phyloP scores from a whole-genome alignment of 2,113 vertebrate species.

The Boleophthalmus pectinirostris region DNA sequence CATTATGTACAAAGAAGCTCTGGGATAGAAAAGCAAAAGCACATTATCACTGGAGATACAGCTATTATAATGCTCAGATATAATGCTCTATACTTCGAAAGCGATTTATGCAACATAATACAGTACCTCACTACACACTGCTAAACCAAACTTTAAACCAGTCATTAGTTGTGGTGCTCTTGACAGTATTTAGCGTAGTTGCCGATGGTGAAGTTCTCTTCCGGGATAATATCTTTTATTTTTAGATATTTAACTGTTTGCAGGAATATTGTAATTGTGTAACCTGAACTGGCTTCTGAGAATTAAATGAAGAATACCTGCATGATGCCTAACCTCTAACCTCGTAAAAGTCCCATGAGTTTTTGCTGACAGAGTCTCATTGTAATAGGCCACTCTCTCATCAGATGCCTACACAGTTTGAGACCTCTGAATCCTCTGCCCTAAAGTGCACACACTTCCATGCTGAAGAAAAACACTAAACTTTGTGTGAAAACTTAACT shows the following conservation, averaged over 20 bases:
- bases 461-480: conserved; percentile 22
- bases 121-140: conserved; percentile 33
- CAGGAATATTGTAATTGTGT: conserved; percentile 40
- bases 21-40: conserved; percentile 40
- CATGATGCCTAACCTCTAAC: conserved; percentile 35
- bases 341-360: conserved; percentile 44
- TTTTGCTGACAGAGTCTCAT: conserved; percentile 25
- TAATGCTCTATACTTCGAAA: conserved; percentile 28
- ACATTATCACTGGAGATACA: conserved; percentile 53
- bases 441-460: conserved; percentile 22
- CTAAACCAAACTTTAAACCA: conserved; percentile 19
- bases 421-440: conserved; percentile 31
- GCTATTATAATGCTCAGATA: conserved; percentile 22
- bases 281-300: conserved; percentile 26
- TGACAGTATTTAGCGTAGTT: conserved; percentile 15
- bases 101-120: conserved; percentile 35
- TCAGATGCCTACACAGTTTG: conserved; percentile 49
- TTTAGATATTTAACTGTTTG: conserved; percentile 39
- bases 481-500: conserved; percentile 16
- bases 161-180: conserved; percentile 30
- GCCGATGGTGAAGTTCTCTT: conserved; percentile 8
- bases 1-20: conserved; percentile 24
- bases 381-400: conserved; percentile 47
- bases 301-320: conserved; percentile 17
- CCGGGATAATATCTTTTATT: conserved; percentile 19